Conservation (phyloP, 1,140 invertebrate species). For the Berghia stephanieae region DNA sequence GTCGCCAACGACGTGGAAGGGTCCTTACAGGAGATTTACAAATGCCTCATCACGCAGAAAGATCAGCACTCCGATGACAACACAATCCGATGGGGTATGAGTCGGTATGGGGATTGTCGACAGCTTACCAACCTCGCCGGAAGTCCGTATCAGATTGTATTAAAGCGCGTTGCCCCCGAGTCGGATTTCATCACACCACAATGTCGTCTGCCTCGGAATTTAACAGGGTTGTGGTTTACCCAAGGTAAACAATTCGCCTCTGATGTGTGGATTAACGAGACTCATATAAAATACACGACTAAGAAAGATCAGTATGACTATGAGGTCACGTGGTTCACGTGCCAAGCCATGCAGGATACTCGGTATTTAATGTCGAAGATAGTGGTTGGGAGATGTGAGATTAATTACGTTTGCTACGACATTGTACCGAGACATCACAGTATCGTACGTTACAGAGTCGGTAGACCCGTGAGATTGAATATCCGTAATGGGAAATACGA, state of each 20-base stretch:
- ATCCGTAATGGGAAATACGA: not conserved
- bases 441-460: constrained; percentile 90
- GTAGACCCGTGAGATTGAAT: constrained; percentile 58
- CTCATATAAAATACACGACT: constrained; percentile 23
- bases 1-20: constrained; percentile 1
- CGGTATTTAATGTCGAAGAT: constrained; percentile 27
- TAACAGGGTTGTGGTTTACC: constrained; percentile 27
- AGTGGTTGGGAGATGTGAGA: constrained; percentile 74
- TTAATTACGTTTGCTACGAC: constrained; percentile 96
- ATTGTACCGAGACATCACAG: constrained; percentile 96
- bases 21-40: constrained; percentile 5
- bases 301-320: constrained; percentile 25
- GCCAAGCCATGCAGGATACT: constrained; percentile 21
- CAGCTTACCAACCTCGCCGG: constrained; percentile 22
- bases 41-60: constrained; percentile 16
- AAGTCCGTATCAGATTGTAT: constrained; percentile 8
- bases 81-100: constrained; percentile 27
- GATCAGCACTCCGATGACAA: constrained; percentile 31
- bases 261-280: constrained; percentile 27
- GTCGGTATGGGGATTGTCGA: constrained; percentile 26
- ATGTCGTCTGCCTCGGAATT: constrained; percentile 24
- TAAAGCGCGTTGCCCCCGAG: constrained; percentile 15
- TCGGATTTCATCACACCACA: constrained; percentile 12
- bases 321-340: constrained; percentile 32
- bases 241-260: constrained; percentile 30